These are phyloP conservation scores for Mesoclemmys tuberculata DNA, from an alignment of 2,113 vertebrate genomes.

Conservation along the genomic window DNA sequence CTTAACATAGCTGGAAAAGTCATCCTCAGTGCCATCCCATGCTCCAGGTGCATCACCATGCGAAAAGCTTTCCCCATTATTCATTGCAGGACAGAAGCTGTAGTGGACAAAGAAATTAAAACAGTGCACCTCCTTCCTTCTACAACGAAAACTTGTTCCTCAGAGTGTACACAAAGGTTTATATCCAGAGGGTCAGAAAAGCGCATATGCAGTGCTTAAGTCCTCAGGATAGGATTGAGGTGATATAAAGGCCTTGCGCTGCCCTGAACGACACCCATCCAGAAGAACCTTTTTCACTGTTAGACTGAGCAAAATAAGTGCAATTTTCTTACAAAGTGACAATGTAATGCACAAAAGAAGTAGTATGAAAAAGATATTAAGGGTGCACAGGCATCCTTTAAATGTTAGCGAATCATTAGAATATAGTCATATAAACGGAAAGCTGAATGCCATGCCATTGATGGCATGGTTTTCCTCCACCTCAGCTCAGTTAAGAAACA, in stretches of 20 bases:
- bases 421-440: background rate
- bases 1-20: background rate
- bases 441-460: background rate
- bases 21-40: background rate
- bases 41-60: background rate
- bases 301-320: background rate
- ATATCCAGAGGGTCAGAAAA: background rate
- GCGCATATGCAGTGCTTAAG: background rate
- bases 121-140: background rate
- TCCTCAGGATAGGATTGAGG: background rate
- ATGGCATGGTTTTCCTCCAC: background rate
- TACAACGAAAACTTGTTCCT: background rate
- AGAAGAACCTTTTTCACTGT: background rate
- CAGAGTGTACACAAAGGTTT: background rate
- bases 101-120: background rate
- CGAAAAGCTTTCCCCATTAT: background rate
- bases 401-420: background rate
- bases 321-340: background rate
- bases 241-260: background rate
- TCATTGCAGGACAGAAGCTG: background rate
- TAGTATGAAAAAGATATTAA: background rate
- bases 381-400: background rate
- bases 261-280: rapidly evolving
- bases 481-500: background rate
- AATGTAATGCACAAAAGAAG: background rate